These are phyloP conservation scores for Ahaetulla prasina DNA, from an alignment of 2,113 vertebrate species.

Conservation along the genomic window DNA sequence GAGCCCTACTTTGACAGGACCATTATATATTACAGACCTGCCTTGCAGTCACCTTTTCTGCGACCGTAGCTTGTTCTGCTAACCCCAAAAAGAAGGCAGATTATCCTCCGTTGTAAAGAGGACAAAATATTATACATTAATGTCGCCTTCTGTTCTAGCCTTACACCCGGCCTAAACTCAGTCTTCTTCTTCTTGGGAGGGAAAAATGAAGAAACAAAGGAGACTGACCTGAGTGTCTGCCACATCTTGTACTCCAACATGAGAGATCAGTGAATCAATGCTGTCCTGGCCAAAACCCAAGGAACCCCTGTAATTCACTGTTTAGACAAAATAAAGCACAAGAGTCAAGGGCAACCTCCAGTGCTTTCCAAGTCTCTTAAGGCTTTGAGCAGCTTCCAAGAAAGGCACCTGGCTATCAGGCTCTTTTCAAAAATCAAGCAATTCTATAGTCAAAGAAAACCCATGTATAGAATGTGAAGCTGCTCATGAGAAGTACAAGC, in stretches of 20 bases:
- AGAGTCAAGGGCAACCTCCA: not conserved
- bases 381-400: not conserved
- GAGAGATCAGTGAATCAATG: slow-evolving; percentile 75
- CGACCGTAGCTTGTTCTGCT: not conserved
- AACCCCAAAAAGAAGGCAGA: not conserved
- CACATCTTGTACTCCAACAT: slow-evolving; percentile 79
- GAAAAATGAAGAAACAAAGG: not conserved
- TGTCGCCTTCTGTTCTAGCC: not conserved
- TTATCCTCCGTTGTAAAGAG: not conserved
- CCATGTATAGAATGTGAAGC: not conserved
- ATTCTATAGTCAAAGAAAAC: not conserved
- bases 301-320: slow-evolving; percentile 84
- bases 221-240: slow-evolving; percentile 78
- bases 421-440: not conserved
- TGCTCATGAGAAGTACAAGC: not conserved
- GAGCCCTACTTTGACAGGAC: not conserved
- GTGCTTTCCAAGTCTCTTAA: not conserved
- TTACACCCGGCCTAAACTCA: not conserved
- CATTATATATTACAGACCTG: not conserved
- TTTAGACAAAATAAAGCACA: not conserved
- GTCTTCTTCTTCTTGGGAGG: not conserved
- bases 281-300: slow-evolving; percentile 81
- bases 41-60: not conserved
- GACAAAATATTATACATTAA: not conserved
- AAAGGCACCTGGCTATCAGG: not conserved